These are phyloP conservation scores for Pilophorus perplexus DNA, from an alignment of 2,888 invertebrate genomes.

Conservation along the genomic window DNA sequence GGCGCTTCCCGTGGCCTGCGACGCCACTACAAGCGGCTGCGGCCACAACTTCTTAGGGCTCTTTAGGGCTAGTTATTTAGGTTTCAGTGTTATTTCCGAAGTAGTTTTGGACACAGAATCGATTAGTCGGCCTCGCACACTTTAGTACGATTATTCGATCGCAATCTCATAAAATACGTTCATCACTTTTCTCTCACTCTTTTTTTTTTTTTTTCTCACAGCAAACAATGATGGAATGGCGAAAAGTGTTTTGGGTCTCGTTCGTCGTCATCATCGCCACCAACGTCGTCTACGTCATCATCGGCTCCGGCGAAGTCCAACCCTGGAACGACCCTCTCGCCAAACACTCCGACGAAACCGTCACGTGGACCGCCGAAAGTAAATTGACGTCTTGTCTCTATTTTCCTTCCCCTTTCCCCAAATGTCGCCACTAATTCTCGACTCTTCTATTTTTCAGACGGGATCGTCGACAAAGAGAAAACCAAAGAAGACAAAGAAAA, in stretches of 20 bases:
- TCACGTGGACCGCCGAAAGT: constrained; percentile 45
- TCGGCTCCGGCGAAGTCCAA: constrained; percentile 71
- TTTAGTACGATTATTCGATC: not conserved
- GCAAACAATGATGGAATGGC: constrained; percentile 64
- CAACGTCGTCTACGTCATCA: constrained; percentile 66
- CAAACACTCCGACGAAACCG: constrained; percentile 43
- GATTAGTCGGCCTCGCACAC: no score
- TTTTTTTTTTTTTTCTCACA: constrained; percentile 39
- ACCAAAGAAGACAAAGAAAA: constrained; percentile 21
- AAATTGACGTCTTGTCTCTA: not conserved
- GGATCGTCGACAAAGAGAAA: constrained; percentile 1
- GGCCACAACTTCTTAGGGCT: no score
- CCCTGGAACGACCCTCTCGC: constrained; percentile 62
- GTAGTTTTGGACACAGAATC: no score
- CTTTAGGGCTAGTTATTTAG: no score
- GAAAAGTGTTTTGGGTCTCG: constrained; percentile 78
- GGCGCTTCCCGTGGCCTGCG: no score
- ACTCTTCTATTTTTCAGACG: constrained; percentile 17
- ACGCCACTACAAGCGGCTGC: no score
- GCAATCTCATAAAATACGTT: not conserved
- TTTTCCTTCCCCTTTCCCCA: not conserved
- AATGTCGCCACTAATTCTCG: not conserved
- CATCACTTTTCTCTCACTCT: not conserved
- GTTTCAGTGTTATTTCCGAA: no score
- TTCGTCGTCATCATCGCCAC: constrained; percentile 66